Conservation (phyloP, 35 echinoderm and acorn worm genomes). For the Anneissia japonica region DNA sequence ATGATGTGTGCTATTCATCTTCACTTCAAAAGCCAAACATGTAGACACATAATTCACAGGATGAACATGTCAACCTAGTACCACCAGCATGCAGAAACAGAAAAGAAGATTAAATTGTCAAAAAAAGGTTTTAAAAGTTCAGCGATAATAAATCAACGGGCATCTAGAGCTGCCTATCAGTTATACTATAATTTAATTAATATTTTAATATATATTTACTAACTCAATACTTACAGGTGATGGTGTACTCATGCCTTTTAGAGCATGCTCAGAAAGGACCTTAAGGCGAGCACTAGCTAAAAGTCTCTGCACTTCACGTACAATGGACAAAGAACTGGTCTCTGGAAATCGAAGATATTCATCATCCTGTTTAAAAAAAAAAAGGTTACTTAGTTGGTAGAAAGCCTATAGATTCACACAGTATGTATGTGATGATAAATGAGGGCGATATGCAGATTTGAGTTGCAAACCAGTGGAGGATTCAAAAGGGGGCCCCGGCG, state of each 20-base stretch:
- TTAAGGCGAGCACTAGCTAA: conserved; percentile 54
- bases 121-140: background rate
- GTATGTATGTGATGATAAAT: too few relatives aligned
- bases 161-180: background rate
- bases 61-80: too few relatives aligned
- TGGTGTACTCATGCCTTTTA: conserved; percentile 6
- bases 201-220: background rate
- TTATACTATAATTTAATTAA: background rate
- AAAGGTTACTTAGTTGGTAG: too few relatives aligned
- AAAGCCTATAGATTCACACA: too few relatives aligned
- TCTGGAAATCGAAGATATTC: conserved; percentile 46
- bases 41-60: too few relatives aligned
- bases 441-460: too few relatives aligned
- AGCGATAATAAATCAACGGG: background rate
- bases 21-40: too few relatives aligned
- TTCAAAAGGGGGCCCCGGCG: too few relatives aligned
- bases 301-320: conserved; percentile 36
- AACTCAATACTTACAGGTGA: background rate
- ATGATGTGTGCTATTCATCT: too few relatives aligned
- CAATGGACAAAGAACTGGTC: background rate
- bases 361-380: conserved; percentile 70
- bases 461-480: too few relatives aligned
- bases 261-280: conserved; percentile 31
- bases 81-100: background rate
- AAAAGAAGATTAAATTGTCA: background rate